These are phyloP conservation scores for Pyxicephalus adspersus DNA, from an alignment of 2,113 vertebrate species.

Conservation along the genomic window DNA sequence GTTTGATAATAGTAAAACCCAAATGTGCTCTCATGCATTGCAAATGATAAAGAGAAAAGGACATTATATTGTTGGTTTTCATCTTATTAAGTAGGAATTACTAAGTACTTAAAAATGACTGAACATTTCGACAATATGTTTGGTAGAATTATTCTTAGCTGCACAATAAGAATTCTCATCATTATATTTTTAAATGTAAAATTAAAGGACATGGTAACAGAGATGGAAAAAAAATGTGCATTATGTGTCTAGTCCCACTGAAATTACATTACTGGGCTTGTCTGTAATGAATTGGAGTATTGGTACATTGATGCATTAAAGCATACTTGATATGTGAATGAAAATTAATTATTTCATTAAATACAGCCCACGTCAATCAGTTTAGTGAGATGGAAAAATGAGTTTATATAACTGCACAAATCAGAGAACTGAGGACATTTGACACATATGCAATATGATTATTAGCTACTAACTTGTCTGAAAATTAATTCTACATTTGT, in stretches of 20 bases:
- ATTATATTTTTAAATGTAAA: conserved; percentile 18
- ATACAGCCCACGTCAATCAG: conserved; percentile 15
- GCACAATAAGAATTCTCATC: conserved; percentile 20
- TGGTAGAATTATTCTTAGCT: conserved; percentile 15
- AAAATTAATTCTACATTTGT: too few species aligned
- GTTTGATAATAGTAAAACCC: conserved; percentile 45
- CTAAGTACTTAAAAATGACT: conserved; percentile 14
- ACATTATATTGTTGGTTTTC: conserved; percentile 34
- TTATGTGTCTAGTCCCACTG: conserved; percentile 22
- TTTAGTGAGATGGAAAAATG: conserved; percentile 2
- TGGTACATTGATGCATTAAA: background rate
- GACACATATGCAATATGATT: background rate
- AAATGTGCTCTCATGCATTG: conserved; percentile 33
- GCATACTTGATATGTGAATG: background rate
- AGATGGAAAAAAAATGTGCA: conserved; percentile 11
- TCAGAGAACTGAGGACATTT: background rate
- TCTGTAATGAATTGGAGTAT: background rate
- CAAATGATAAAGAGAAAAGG: conserved; percentile 35
- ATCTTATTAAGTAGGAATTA: conserved; percentile 42
- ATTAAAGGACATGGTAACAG: background rate
- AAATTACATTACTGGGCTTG: conserved; percentile 1
- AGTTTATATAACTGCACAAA: background rate
- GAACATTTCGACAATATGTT: conserved; percentile 13
- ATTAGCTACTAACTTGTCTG: too few species aligned
- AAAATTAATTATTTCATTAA: conserved; percentile 10